Conservation (phyloP, 2,797 vertebrate species). For the Premnoplex brunnescens region DNA sequence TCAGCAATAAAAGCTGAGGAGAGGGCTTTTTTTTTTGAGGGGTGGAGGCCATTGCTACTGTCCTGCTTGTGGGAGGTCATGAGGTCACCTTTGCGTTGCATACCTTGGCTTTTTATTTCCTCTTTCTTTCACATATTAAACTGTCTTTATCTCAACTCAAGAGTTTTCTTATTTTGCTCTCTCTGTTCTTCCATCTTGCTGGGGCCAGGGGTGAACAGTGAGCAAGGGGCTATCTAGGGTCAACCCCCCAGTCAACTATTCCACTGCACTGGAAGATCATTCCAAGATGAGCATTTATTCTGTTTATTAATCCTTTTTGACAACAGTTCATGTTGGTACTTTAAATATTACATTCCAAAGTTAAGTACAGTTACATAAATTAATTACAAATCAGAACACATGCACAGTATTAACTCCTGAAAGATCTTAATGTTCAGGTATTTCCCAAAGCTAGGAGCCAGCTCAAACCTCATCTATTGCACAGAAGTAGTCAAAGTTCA, state of each 20-base stretch:
- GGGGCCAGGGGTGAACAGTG: not conserved
- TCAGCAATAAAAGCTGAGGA: not conserved
- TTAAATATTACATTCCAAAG: slow-evolving; percentile 21
- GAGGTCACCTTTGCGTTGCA: not conserved
- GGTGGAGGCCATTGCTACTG: not conserved
- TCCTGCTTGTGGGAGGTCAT: too few species aligned
- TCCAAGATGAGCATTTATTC: not conserved
- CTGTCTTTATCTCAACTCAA: not conserved
- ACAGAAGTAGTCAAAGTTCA: slow-evolving; percentile 4
- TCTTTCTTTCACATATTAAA: not conserved
- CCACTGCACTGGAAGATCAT: not conserved
- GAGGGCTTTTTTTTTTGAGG: rapidly evolving
- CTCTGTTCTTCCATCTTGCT: not conserved
- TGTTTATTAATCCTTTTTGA: slow-evolving; percentile 3
- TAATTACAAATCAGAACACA: slow-evolving; percentile 16
- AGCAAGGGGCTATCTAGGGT: not conserved
- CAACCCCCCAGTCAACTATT: not conserved
- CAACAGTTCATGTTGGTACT: not conserved
- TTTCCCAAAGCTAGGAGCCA: not conserved
- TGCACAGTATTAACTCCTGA: slow-evolving; percentile 7
- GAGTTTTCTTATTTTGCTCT: not conserved
- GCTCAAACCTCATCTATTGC: not conserved
- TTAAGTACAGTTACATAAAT: slow-evolving; percentile 17
- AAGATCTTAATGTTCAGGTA: not conserved
- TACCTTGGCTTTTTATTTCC: not conserved